Conservation (phyloP, 1,140 invertebrate genomes). For the Zaprionus vittiger region DNA sequence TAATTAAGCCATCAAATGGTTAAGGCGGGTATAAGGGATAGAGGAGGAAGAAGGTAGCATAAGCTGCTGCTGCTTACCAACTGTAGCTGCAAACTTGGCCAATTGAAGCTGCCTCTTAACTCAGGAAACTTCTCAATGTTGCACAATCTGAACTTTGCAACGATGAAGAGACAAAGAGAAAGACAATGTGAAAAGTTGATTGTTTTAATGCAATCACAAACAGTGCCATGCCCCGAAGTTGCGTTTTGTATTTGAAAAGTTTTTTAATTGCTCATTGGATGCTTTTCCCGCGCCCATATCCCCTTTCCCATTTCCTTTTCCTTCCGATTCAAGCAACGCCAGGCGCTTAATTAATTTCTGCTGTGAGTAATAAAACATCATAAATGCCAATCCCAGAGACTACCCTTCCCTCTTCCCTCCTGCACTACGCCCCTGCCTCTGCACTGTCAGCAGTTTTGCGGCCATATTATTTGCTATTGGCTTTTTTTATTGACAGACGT, state of each 20-base stretch:
- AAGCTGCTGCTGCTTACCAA: slow-evolving; percentile 11
- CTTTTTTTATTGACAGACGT: slow-evolving; percentile 73
- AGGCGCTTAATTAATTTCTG: slow-evolving; percentile 73
- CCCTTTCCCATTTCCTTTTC: not conserved
- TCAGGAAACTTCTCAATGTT: slow-evolving; percentile 41
- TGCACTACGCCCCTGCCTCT: not conserved
- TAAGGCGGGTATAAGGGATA: not conserved
- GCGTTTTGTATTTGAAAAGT: slow-evolving; percentile 49
- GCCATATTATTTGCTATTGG: slow-evolving; percentile 73
- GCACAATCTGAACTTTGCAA: slow-evolving; percentile 45
- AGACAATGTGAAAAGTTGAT: slow-evolving; percentile 23
- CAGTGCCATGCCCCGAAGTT: slow-evolving; percentile 34
- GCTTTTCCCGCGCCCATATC: slow-evolving; percentile 15
- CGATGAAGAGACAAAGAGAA: not conserved
- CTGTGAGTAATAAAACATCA: slow-evolving; percentile 55
- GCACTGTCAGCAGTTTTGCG: slow-evolving; percentile 58
- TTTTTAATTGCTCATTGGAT: slow-evolving; percentile 71
- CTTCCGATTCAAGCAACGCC: slow-evolving; percentile 17
- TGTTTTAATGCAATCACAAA: slow-evolving; percentile 37
- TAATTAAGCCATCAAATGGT: slow-evolving; percentile 25
- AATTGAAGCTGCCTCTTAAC: slow-evolving; percentile 20
- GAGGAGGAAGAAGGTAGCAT: not conserved
- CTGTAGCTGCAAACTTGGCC: slow-evolving; percentile 25
- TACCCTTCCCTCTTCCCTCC: not conserved
- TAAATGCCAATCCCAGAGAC: slow-evolving; percentile 59